A percentile compares a stretch with the other conserved stretches of the same genome.
phyloP scores from a whole-genome alignment of 2,797 vertebrate genomes.

The Botia kubotai region DNA sequence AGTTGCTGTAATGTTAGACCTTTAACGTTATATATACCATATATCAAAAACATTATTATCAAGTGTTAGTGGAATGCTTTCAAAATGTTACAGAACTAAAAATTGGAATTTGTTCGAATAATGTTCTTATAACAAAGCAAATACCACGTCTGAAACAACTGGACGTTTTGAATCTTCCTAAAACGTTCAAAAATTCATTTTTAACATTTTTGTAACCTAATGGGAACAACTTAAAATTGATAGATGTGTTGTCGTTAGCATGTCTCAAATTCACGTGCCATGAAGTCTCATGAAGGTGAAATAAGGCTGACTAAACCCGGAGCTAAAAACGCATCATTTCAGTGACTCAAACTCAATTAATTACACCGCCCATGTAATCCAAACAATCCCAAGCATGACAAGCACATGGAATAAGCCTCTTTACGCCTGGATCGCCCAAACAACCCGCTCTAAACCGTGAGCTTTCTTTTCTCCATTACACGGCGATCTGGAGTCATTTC shows the following conservation, averaged over 20 bases:
- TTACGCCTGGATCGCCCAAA: neutral
- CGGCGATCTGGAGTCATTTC: constrained; percentile 17
- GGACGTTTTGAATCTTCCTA: too few species aligned
- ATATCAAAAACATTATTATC: too few species aligned
- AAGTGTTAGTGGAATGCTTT: too few species aligned
- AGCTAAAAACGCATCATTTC: constrained; percentile 26
- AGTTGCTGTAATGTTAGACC: too few species aligned
- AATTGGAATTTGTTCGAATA: too few species aligned
- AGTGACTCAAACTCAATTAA: constrained; percentile 14
- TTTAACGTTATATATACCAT: too few species aligned
- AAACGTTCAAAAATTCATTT: too few species aligned
- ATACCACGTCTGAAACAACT: too few species aligned
- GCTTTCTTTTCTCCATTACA: neutral
- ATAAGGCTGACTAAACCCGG: neutral
- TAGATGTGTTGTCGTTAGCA: neutral
- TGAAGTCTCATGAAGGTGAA: constrained; percentile 7
- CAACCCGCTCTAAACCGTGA: neutral
- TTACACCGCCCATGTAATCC: constrained; percentile 22
- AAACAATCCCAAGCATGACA: constrained; percentile 1
- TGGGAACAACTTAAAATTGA: too few species aligned
- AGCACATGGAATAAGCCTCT: constrained; percentile 8
- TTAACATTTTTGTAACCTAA: too few species aligned
- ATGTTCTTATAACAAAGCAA: too few species aligned
- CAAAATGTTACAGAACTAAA: too few species aligned
- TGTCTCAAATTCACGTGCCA: constrained; percentile 13